A percentile compares a stretch with the other conserved stretches of the same genome.
Evolutionary conservation across 1,140 invertebrate species (phyloP).

Genomic region (Philotrypesis tridentata): DNA sequence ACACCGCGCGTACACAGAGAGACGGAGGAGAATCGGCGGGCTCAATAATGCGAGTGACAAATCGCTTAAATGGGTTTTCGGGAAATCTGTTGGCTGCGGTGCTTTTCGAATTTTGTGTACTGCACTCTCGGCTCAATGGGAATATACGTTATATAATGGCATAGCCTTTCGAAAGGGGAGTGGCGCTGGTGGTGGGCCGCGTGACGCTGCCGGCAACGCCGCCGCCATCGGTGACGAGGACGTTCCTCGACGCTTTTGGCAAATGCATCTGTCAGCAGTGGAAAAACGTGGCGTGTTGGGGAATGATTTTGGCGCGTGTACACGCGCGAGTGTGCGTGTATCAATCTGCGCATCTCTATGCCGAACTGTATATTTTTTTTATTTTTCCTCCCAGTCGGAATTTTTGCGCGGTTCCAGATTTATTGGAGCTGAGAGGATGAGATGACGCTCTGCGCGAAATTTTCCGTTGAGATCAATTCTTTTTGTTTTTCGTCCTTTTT

Average conservation of each 20-base stretch:
- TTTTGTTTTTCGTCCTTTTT: too few species aligned
- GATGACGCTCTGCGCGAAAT: conserved; percentile 8
- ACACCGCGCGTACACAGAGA: conserved; percentile 21
- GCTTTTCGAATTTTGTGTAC: conserved; percentile 30
- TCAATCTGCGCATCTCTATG: conserved; percentile 58
- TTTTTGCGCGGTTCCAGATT: conserved; percentile 19
- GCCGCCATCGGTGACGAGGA: conserved; percentile 62
- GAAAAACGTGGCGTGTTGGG: conserved; percentile 58
- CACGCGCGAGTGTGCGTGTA: background rate
- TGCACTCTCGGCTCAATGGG: background rate
- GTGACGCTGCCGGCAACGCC: too few species aligned
- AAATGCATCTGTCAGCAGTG: conserved; percentile 60
- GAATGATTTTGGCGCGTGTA: background rate
- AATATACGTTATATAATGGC: conserved; percentile 52
- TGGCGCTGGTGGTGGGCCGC: conserved; percentile 46
- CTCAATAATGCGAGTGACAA: conserved; percentile 51
- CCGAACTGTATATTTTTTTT: conserved; percentile 29
- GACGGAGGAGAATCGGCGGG: conserved; percentile 17
- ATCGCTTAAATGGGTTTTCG: conserved; percentile 41
- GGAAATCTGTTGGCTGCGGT: conserved; percentile 32
- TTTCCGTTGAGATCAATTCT: conserved; percentile 8
- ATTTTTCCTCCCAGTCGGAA: background rate
- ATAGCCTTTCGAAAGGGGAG: conserved; percentile 51
- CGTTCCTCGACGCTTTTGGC: conserved; percentile 63
- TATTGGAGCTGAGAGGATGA: conserved; percentile 26